These are phyloP conservation scores for Dipus sagitta DNA, from an alignment of 2,797 vertebrate species.

Conservation along the genomic window DNA sequence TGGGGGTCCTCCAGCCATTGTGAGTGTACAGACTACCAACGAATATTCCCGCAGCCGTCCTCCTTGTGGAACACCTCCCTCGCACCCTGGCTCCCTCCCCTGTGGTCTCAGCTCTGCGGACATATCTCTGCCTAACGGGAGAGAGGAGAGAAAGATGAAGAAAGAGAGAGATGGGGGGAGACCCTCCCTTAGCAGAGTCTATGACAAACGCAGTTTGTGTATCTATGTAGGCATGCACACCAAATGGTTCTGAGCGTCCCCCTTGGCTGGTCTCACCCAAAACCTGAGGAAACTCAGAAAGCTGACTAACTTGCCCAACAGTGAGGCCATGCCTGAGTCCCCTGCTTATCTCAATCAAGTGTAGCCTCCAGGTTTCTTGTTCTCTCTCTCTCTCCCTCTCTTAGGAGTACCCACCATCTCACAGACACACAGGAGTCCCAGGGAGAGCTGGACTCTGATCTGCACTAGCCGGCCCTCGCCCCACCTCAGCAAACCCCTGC, in stretches of 20 bases:
- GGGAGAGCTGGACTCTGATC: not conserved
- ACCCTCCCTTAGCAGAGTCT: no score
- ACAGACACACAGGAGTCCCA: not conserved
- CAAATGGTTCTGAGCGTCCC: no score
- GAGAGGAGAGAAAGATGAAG: not conserved
- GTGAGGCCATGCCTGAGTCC: no score
- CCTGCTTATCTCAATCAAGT: no score
- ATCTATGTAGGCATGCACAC: no score
- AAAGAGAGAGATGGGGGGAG: no score
- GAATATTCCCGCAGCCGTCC: not conserved
- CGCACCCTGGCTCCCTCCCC: not conserved
- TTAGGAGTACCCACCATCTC: not conserved
- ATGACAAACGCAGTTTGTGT: no score
- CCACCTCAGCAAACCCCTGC: not conserved
- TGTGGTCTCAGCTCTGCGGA: not conserved
- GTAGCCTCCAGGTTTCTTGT: no score
- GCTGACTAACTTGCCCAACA: no score
- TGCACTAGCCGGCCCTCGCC: not conserved
- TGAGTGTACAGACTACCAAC: not conserved
- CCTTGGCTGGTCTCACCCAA: no score
- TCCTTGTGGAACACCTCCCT: not conserved
- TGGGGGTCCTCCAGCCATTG: fast-evolving
- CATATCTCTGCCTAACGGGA: not conserved
- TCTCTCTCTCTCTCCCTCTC: no score
- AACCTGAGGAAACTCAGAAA: no score